Evolutionary conservation across 2,888 invertebrate species (phyloP), one percentile per base, ranked within the genome.

Genomic region (Leucoma salicis): DNA sequence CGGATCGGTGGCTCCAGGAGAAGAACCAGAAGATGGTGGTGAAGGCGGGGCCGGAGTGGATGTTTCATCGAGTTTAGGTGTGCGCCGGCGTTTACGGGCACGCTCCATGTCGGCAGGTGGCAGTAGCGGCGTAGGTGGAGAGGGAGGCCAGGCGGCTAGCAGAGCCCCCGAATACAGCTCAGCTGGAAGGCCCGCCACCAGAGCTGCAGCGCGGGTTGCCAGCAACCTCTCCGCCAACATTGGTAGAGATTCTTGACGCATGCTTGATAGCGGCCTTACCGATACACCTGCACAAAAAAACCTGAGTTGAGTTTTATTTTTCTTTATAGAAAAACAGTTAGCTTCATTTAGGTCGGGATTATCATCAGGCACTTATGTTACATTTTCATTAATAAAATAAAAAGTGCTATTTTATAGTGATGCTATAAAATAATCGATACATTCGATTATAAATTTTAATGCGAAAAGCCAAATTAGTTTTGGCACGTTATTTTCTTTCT

Each of bases 121-220:
- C 66, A 91, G 81, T 11, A 92, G 85, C 0, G 91, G 91, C 21
- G 92, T 86, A 12, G 91, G 92, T 0, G 91, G 89, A 0, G 92
- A 90, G 3, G 90, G 91, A 11, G 90, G 88, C 68, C 88, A 88
- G 57, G 92, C 90, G 14, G 92, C 88, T 40, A 92, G 87, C 50
- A 93, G 84, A 16, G 92, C 92, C 27, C 92, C 92, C 31, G 92
- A 92, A 78, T 93, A 93, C 46, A 94, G 85, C 40, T 92, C 91
- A 8, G 93, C 92, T 5, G 92, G 91, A 29, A 93, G 75, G 2
- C 91, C 92, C 1, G 91, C 91, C 49, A 87, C 91, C 78, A 75
- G 83, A 54, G 77, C 91, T 41, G 78, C 91, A 49, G 70, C 92
- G 59, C 70, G 92, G 57, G 57, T 91, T 78, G 64, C 93, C 84